Evolutionary conservation across 1,140 invertebrate genomes (phyloP).

Genomic region (Ips nitidus): DNA sequence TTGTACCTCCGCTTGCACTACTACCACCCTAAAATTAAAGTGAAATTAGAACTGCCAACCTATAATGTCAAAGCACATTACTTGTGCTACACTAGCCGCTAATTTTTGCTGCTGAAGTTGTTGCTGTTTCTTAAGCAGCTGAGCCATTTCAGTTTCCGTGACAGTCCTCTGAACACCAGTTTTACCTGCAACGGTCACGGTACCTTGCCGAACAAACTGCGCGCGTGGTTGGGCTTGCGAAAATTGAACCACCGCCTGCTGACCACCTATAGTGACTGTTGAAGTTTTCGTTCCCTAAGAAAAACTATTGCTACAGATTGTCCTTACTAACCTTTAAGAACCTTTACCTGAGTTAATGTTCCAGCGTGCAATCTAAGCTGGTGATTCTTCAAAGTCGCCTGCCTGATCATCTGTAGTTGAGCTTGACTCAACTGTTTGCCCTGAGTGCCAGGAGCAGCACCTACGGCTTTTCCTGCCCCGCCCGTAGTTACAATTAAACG

Average conservation of each 20-base stretch:
- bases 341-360: constrained; percentile 45
- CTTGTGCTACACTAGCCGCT: constrained; percentile 51
- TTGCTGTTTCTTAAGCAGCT: constrained; percentile 68
- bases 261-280: constrained; percentile 48
- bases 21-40: constrained; percentile 3
- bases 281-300: constrained; percentile 44
- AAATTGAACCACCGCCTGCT: constrained; percentile 50
- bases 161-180: constrained; percentile 59
- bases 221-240: constrained; percentile 48
- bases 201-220: constrained; percentile 49
- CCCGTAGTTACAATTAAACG: constrained; percentile 54
- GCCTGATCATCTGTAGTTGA: constrained; percentile 56
- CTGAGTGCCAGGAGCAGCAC: constrained; percentile 52
- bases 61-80: constrained; percentile 2
- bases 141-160: constrained; percentile 70
- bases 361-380: constrained; percentile 54
- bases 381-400: constrained; percentile 46
- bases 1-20: constrained; percentile 50
- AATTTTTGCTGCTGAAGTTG: constrained; percentile 60
- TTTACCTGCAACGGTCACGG: constrained; percentile 50
- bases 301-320: constrained; percentile 28
- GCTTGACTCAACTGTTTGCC: constrained; percentile 56
- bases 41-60: neutral
- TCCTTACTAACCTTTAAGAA: neutral
- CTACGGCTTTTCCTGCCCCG: constrained; percentile 48